Percentiles rank a stretch among this genome's conserved stretches.
phyloP scores from a whole-genome alignment of 1,140 invertebrate species.

The Drosophila truncata region DNA sequence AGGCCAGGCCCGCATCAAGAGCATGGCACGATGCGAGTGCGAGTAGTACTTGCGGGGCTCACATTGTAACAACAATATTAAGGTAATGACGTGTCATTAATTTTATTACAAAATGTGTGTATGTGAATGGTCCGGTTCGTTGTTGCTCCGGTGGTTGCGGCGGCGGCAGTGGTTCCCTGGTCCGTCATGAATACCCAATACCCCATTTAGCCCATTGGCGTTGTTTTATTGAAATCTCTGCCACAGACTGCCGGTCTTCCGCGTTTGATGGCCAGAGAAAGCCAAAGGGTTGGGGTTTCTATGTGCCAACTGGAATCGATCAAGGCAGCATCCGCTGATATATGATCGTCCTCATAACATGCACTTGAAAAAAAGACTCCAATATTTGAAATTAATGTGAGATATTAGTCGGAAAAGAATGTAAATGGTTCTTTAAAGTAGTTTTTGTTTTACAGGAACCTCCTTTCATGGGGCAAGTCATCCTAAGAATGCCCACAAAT shows the following conservation, averaged over 20 bases:
- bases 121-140: conserved; percentile 50
- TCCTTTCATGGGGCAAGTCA: too few relatives aligned
- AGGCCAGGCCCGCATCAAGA: conserved; percentile 10
- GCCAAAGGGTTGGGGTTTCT: conserved; percentile 6
- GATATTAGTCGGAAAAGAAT: not conserved
- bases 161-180: conserved; percentile 4
- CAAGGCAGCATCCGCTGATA: not conserved
- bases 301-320: conserved; percentile 30
- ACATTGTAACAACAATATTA: conserved; percentile 85
- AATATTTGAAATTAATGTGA: not conserved
- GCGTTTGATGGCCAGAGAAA: conserved; percentile 64
- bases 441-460: not conserved
- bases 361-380: conserved; percentile 10
- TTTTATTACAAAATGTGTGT: conserved; percentile 84
- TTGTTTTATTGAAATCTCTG: conserved; percentile 73
- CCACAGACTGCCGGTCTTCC: conserved; percentile 74
- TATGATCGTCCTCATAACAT: not conserved
- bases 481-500: conserved; percentile 1
- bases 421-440: not conserved
- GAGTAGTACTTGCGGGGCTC: conserved; percentile 55
- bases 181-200: conserved; percentile 47
- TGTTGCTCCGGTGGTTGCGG: conserved; percentile 9
- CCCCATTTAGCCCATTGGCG: conserved; percentile 63
- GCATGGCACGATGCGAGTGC: conserved; percentile 42
- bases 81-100: conserved; percentile 85